phyloP scores from a whole-genome alignment of 2,888 invertebrate species.

The Callyntrura guangdongensis region DNA sequence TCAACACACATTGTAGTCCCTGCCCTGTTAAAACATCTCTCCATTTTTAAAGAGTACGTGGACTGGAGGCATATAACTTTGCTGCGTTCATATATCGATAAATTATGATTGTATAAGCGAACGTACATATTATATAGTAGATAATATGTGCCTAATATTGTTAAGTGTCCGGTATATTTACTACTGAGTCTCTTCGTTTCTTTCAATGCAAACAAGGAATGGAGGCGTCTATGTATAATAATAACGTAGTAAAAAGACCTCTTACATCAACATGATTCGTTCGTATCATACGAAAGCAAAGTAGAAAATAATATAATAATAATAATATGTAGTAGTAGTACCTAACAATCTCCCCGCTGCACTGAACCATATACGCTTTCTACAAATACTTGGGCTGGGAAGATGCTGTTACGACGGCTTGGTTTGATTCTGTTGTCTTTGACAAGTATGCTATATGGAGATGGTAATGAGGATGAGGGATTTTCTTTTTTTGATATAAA shows the following conservation, averaged over 20 bases:
- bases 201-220: no score
- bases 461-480: slow-evolving; percentile 18
- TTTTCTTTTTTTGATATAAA: slow-evolving; percentile 38
- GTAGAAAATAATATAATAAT: no score
- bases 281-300: no score
- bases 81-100: neutral
- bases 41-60: slow-evolving; percentile 22
- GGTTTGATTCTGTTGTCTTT: neutral
- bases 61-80: neutral
- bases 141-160: neutral
- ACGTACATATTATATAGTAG: no score
- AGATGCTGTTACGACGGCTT: neutral
- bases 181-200: no score
- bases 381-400: neutral
- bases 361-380: neutral
- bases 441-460: neutral
- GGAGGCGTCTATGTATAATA: no score
- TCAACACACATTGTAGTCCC: slow-evolving; percentile 42
- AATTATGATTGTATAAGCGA: slow-evolving; percentile 1
- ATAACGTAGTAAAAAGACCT: no score
- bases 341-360: neutral
- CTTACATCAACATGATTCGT: no score
- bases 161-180: no score
- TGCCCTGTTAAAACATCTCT: slow-evolving; percentile 62
- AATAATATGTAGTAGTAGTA: neutral